Base-by-base conservation (phyloP, 2,888 invertebrate genomes). In the Cheilosia grossa region DNA sequence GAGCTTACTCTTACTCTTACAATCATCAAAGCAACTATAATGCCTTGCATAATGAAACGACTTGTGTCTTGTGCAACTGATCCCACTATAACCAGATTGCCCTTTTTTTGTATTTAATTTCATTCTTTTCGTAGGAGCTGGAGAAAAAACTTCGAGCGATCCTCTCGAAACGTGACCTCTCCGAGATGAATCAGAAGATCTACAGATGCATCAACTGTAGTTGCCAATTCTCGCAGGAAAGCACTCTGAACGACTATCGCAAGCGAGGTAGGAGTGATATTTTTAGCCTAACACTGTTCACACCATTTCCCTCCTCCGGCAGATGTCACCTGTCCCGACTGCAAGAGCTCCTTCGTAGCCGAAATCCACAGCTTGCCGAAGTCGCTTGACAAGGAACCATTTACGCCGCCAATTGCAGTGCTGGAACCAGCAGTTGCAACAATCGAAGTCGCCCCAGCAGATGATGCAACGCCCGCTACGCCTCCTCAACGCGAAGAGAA, bases 131-230 rank as follows among this genome's bases (percentile, higher is more conserved):
- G 30, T 67, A 93, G 93, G 92, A 93, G 90, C 90, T 94, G 51
- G 92, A 93, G 64, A 89, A 91, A 73, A 91, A 90, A 59, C 88
- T 94, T 27, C 91, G 92, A 5, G 91, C 93, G 19, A 92, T 92
- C 67, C 91, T 94, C 5, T 93, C 92, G 3, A 89, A 91, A 56
- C 92, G 93, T 44, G 91, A 93, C 64, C 91, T 94, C 59, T 89
- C 88, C 40, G 93, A 93, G 87, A 92, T 93, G 90, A 93, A 93
- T 79, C 92, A 93, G 87, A 92, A 90, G 30, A 89, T 93, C 3
- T 94, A 93, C 88, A 92, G 92, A 86, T 95, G 95, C 89, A 93
- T 95, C 89, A 95, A 94, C 89, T 95, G 95, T 88, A 93, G 93
- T 3, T 92, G 93, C 10, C 93, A 94, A 86, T 95, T 95, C 89